These are phyloP conservation scores for Epizoanthus rinbou DNA, from an alignment of 92 coral and sea anemone genomes.

Conservation along the genomic window DNA sequence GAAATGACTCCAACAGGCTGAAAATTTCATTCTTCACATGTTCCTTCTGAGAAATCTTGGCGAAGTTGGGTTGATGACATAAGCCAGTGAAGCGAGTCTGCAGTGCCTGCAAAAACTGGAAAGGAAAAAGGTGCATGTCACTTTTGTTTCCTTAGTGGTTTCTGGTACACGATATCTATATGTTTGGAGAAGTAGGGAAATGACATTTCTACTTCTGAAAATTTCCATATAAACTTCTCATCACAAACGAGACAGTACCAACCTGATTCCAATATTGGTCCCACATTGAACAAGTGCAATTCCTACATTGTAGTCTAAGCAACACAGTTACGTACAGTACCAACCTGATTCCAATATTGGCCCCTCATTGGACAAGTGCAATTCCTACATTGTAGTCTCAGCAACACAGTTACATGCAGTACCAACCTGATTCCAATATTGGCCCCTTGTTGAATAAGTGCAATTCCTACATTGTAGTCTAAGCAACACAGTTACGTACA, in stretches of 20 bases:
- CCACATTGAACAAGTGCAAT: slow-evolving; percentile 37
- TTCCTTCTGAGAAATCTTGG: slow-evolving; percentile 83
- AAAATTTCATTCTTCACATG: slow-evolving; percentile 69
- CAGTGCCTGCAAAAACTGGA: slow-evolving; percentile 83
- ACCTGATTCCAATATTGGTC: slow-evolving; percentile 93
- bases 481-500: no score
- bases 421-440: slow-evolving; percentile 88
- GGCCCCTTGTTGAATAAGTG: slow-evolving; percentile 53
- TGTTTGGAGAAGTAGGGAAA: no score
- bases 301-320: no score
- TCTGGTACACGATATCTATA: not conserved
- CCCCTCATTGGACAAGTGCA: slow-evolving; percentile 48
- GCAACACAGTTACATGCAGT: no score
- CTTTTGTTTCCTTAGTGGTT: not conserved
- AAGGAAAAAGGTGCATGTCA: not conserved
- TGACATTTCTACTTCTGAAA: no score
- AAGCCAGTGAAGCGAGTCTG: slow-evolving; percentile 69
- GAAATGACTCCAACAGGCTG: slow-evolving; percentile 84
- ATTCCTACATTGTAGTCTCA: no score
- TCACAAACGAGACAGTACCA: not conserved
- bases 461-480: no score
- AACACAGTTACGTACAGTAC: not conserved
- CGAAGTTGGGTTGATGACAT: slow-evolving; percentile 88
- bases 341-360: slow-evolving; percentile 87
- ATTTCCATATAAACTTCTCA: no score